phyloP scores from a whole-genome alignment of 2,113 vertebrate species.

The Lethenteron reissneri region DNA sequence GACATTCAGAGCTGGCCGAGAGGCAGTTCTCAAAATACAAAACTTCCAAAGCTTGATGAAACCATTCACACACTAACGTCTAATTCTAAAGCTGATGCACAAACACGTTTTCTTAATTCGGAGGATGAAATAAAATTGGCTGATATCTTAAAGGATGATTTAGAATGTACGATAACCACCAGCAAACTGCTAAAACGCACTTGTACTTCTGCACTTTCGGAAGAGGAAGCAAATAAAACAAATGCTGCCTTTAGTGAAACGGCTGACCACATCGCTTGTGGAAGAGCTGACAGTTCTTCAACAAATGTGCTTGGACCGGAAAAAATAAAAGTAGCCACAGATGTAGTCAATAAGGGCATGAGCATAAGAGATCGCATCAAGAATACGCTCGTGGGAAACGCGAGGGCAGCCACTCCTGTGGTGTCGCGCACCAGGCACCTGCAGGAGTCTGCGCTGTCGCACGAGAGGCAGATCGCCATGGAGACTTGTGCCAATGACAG shows the following conservation, averaged over 20 bases:
- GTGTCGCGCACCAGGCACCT: slow-evolving; percentile 34
- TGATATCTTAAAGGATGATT: too few relatives aligned
- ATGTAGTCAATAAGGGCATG: slow-evolving; percentile 15
- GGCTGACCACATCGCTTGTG: neutral
- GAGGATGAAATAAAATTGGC: too few relatives aligned
- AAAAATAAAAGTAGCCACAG: neutral
- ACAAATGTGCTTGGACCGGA: slow-evolving; percentile 4
- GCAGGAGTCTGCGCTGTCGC: slow-evolving; percentile 37
- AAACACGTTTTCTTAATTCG: too few relatives aligned
- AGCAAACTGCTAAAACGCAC: neutral
- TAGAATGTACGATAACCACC: neutral
- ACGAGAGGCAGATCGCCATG: slow-evolving; percentile 48
- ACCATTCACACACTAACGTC: too few relatives aligned
- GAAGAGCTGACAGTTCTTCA: neutral
- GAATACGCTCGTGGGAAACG: slow-evolving; percentile 54
- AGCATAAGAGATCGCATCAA: slow-evolving; percentile 57
- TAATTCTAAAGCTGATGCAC: too few relatives aligned
- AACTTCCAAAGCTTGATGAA: too few relatives aligned
- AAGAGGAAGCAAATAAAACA: neutral
- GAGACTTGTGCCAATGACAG: slow-evolving; percentile 28
- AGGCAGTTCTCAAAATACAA: too few relatives aligned
- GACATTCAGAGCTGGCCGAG: too few relatives aligned
- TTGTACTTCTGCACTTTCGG: slow-evolving; percentile 3
- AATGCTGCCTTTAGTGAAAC: neutral
- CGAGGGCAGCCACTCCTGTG: slow-evolving; percentile 24